Percentiles rank a stretch among this genome's conserved stretches.
phyloP scores from a whole-genome alignment of 1,140 invertebrate species.

The Caenorhabditis inopinata region DNA sequence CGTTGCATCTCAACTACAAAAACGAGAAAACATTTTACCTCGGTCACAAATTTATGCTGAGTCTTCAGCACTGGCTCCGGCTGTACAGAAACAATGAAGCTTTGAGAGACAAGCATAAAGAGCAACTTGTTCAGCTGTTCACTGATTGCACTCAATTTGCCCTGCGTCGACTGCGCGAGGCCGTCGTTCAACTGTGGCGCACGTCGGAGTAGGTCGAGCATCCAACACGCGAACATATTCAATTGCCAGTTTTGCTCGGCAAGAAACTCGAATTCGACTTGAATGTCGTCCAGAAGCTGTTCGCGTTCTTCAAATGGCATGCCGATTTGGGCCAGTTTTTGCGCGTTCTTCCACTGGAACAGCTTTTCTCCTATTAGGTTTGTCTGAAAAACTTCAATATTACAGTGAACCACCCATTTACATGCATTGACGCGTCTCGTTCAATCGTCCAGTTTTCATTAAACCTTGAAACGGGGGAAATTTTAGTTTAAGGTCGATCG shows the following conservation, averaged over 20 bases:
- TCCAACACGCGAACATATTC: conserved; percentile 63
- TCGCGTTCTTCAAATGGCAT: conserved; percentile 64
- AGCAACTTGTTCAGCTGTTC: conserved; percentile 64
- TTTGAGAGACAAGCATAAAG: conserved; percentile 64
- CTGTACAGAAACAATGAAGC: conserved; percentile 63
- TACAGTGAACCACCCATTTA: too few species aligned
- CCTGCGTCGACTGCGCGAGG: background rate
- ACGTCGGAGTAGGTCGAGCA: conserved; percentile 57
- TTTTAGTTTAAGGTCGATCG: too few species aligned
- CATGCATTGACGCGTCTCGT: too few species aligned
- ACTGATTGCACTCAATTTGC: background rate
- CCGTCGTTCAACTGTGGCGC: conserved; percentile 34
- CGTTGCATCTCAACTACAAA: too few species aligned
- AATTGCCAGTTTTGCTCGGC: conserved; percentile 65
- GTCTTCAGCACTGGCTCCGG: conserved; percentile 66
- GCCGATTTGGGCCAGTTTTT: conserved; percentile 64
- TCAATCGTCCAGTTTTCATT: too few species aligned
- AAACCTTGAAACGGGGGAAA: too few species aligned
- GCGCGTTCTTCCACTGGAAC: conserved; percentile 64
- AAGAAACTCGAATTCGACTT: conserved; percentile 63
- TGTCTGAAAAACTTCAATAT: conserved; percentile 46
- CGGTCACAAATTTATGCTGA: conserved; percentile 59
- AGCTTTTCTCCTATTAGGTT: conserved; percentile 57
- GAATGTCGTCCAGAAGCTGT: conserved; percentile 59
- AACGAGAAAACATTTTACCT: conserved; percentile 26